Evolutionary conservation across 2,888 invertebrate genomes (phyloP).

Genomic region (Drosophila barbarae): DNA sequence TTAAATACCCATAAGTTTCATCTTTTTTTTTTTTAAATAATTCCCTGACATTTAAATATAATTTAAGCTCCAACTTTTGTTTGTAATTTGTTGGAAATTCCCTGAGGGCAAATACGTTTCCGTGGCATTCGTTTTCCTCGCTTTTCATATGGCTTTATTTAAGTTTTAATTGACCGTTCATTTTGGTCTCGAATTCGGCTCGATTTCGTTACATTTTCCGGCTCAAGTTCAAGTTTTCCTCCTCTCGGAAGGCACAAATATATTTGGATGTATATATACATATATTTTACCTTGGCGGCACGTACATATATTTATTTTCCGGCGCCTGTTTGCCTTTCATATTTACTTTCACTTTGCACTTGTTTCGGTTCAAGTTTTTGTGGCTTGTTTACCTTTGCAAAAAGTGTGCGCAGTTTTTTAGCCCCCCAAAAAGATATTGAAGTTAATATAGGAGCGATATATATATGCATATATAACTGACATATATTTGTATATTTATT

Average conservation of each 20-base stretch:
- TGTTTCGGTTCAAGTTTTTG: slow-evolving; percentile 20
- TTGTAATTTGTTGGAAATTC: background rate
- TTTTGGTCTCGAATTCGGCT: background rate
- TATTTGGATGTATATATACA: slow-evolving; percentile 1
- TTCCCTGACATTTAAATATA: background rate
- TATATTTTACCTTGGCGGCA: slow-evolving; percentile 28
- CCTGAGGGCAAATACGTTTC: background rate
- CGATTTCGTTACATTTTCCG: slow-evolving; percentile 5
- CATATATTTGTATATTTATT: background rate
- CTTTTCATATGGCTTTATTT: slow-evolving; percentile 6
- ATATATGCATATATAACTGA: background rate
- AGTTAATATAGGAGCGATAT: background rate
- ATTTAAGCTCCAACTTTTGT: background rate
- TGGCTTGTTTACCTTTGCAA: slow-evolving; percentile 24
- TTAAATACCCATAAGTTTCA: background rate
- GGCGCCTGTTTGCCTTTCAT: slow-evolving; percentile 32
- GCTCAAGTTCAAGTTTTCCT: background rate
- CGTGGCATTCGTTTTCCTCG: background rate
- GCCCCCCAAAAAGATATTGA: slow-evolving; percentile 4
- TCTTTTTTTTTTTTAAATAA: background rate
- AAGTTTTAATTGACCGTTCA: slow-evolving; percentile 30
- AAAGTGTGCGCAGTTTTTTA: slow-evolving; percentile 1
- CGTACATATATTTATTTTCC: slow-evolving; percentile 21
- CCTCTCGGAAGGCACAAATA: background rate
- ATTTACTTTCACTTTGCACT: slow-evolving; percentile 45